phyloP scores from a whole-genome alignment of 1,140 invertebrate species.

The roundworm (Caenorhabditis elegans) region DNA sequence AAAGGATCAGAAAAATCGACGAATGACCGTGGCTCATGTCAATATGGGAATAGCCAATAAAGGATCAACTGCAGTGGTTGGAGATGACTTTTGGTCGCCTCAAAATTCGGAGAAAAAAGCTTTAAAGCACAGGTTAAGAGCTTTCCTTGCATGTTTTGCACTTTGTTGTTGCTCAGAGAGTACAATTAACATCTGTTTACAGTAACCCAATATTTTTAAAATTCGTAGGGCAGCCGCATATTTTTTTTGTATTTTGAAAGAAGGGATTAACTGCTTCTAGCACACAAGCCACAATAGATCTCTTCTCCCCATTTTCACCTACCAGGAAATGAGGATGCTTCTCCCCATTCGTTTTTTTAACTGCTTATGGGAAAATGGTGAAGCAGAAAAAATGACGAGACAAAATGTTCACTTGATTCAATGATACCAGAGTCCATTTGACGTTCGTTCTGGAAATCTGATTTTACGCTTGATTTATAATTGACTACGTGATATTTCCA shows the following conservation, averaged over 20 bases:
- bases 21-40: neutral
- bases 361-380: neutral
- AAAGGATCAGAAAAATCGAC: neutral
- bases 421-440: neutral
- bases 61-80: neutral
- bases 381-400: neutral
- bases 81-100: constrained; percentile 7
- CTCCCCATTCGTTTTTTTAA: neutral
- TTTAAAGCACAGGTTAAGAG: neutral
- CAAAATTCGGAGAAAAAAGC: neutral
- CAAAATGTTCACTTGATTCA: neutral
- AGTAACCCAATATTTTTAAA: too few relatives aligned
- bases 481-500: neutral
- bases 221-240: too few relatives aligned
- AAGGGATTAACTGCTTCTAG: neutral
- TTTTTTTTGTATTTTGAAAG: neutral
- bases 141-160: too few relatives aligned
- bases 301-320: neutral
- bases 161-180: neutral
- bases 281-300: neutral
- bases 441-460: too few relatives aligned
- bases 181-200: too few relatives aligned
- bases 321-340: neutral
- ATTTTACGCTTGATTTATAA: neutral
- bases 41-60: neutral